phyloP scores from a whole-genome alignment of 2,888 invertebrate genomes.

The Pristionchus entomophagus region DNA sequence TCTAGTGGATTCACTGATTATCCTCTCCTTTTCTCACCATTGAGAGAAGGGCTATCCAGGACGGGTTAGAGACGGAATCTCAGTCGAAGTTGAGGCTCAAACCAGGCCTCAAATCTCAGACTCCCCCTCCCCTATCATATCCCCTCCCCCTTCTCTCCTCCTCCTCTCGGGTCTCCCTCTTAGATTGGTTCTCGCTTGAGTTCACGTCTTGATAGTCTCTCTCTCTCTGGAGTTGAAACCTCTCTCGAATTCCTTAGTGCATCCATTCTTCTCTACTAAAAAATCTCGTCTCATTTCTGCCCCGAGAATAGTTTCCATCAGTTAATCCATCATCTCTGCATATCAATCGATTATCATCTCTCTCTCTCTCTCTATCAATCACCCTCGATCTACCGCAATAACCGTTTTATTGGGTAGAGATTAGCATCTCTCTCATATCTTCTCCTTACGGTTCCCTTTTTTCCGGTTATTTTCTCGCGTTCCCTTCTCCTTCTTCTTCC shows the following conservation, averaged over 20 bases:
- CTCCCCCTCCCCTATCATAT: not conserved
- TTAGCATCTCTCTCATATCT: not conserved
- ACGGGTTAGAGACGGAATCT: not conserved
- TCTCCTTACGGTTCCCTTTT: conserved; percentile 4
- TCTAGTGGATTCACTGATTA: not conserved
- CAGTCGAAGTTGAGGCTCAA: not conserved
- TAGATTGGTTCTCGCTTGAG: conserved; percentile 24
- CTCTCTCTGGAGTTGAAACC: not conserved
- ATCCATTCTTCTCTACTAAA: not conserved
- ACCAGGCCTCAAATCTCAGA: not conserved
- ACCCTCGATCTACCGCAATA: conserved; percentile 16
- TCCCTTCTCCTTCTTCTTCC: conserved; percentile 1
- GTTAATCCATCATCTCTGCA: no score
- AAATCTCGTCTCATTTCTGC: no score
- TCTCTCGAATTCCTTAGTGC: not conserved
- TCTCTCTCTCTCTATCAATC: not conserved
- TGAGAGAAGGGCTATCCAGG: not conserved
- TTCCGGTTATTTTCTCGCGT: not conserved
- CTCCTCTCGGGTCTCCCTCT: not conserved
- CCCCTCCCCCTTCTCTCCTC: not conserved
- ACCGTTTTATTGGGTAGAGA: conserved; percentile 22
- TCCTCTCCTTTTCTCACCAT: conserved; percentile 10
- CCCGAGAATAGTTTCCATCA: no score
- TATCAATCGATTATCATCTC: not conserved
- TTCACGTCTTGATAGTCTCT: conserved; percentile 19